Evolutionary conservation across 2,888 invertebrate genomes (phyloP), one percentile per base, ranked within the genome.

Genomic region (Sipunculus nudus): DNA sequence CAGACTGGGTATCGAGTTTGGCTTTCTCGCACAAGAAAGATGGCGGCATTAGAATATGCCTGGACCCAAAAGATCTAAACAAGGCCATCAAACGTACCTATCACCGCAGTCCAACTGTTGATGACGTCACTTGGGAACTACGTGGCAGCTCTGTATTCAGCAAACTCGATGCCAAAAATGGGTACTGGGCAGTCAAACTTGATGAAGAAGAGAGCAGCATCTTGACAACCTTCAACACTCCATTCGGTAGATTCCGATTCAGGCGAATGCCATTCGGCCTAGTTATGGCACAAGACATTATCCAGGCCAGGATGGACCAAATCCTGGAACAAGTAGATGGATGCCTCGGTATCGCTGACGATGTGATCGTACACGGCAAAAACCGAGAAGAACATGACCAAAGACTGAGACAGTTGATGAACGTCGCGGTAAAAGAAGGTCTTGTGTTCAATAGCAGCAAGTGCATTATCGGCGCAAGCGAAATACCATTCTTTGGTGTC

Each of bases 401-500:
- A 25, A 39, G 41, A 23, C 39, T 53, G 26, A 21, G 41, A 23
- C 16, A 40, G 4, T 28, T 41, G 8, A 53, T 53, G 53, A 6
- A 8, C 5, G 19, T 5, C 4, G 56, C 56, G 8, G 6, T 13
- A 10, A 28, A 10, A 13, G n/a, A 47, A 19, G 56, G 56, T 5
- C 48, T 55, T 3, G 48, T 55, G 4, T 26, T 55, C 35, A 55
- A 38, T 19, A 8, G 4, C 3, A 23, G n/a, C 3, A 57, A 48
- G 23, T 53, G 29, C 4, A 41, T 8, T 13, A 35, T 53, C 21
- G 21, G 19, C 28, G 13, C 13, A n/a, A 28, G 13, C 2, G 48
- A 63, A 39, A 56, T 68, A n/a, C 35, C 52, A 1, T 65, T 68
- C 53, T 58, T 63, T 38, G 65, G 70, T 5, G 48, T 38, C 10